A percentile compares a stretch with the other conserved stretches of the same genome.
These are phyloP conservation scores for Piliocolobus tephrosceles DNA, from an alignment of 2,113 vertebrate species.

Conservation along the genomic window DNA sequence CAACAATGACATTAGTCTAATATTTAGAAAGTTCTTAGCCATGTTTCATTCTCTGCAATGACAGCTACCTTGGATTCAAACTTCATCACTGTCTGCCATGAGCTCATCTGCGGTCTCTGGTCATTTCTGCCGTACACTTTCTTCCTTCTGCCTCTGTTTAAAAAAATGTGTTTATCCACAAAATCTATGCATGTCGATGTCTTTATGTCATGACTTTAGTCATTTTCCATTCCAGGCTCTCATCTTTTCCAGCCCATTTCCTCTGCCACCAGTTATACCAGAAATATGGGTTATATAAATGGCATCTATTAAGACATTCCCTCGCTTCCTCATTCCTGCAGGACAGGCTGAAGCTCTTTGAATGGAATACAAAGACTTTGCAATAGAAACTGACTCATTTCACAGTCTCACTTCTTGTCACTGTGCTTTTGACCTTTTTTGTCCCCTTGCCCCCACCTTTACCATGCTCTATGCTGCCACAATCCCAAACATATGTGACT, in stretches of 20 bases:
- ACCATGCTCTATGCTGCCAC: neutral
- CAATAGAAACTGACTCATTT: neutral
- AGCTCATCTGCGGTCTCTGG: neutral
- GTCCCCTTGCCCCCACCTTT: no score
- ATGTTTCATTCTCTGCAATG: neutral
- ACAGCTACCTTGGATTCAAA: neutral
- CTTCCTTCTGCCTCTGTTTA: neutral
- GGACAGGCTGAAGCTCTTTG: neutral
- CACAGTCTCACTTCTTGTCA: neutral
- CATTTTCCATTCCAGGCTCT: neutral
- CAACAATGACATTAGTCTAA: conserved; percentile 48
- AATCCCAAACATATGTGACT: neutral
- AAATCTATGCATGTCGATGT: neutral
- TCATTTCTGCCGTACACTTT: neutral
- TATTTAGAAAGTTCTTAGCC: conserved; percentile 7
- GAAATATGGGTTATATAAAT: neutral
- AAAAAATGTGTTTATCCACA: neutral
- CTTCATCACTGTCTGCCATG: neutral
- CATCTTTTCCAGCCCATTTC: neutral
- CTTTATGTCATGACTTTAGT: neutral
- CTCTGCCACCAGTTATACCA: neutral
- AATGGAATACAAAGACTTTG: neutral
- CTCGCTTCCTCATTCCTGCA: neutral
- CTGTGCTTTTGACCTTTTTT: neutral
- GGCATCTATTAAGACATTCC: neutral